phyloP scores from a whole-genome alignment of 2,888 invertebrate genomes.

The Teleogryllus oceanicus region DNA sequence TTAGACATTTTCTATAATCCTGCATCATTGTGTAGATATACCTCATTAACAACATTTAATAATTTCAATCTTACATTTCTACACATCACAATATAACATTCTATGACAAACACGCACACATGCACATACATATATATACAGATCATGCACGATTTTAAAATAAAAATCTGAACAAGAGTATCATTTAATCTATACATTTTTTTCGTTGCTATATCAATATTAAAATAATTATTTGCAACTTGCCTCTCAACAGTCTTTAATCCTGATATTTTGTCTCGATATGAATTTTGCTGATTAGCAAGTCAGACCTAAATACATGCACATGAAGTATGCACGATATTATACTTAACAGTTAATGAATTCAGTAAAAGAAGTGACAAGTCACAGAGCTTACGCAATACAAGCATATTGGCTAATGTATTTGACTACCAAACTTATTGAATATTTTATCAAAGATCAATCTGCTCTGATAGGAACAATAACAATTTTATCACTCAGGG shows the following conservation, averaged over 20 bases:
- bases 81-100: background rate
- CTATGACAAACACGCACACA: background rate
- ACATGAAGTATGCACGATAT: too few species aligned
- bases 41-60: background rate
- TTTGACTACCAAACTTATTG: background rate
- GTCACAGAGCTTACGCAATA: background rate
- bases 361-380: too few species aligned
- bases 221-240: slow-evolving; percentile 9
- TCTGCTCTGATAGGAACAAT: background rate
- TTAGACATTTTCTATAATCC: background rate
- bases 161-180: slow-evolving; percentile 18
- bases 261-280: background rate
- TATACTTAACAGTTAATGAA: too few species aligned
- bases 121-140: background rate
- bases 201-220: background rate
- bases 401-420: background rate
- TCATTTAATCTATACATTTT: slow-evolving; percentile 1
- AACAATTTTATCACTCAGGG: background rate
- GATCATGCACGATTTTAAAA: slow-evolving; percentile 12
- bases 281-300: too few species aligned
- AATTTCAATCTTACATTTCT: background rate
- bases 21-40: background rate
- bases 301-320: too few species aligned
- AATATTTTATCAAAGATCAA: background rate
- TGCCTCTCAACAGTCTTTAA: background rate